phyloP scores from a whole-genome alignment of 1,140 invertebrate genomes.

The Anthonomus grandis region DNA sequence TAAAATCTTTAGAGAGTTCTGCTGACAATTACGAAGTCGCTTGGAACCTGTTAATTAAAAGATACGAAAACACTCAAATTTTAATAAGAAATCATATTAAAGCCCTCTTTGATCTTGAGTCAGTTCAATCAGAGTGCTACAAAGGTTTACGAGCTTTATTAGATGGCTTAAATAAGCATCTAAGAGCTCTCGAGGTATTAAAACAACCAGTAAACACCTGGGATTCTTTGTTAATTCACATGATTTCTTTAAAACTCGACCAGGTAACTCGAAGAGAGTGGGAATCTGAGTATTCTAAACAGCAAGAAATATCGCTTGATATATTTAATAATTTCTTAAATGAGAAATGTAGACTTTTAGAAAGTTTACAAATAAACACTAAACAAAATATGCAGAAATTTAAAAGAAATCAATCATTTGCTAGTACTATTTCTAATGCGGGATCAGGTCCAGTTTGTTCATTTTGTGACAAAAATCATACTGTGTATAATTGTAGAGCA shows the following conservation, averaged over 20 bases:
- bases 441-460: no score
- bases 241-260: constrained; percentile 31
- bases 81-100: constrained; percentile 29
- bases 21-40: constrained; percentile 41
- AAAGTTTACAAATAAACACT: no score
- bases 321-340: no score
- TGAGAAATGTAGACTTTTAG: no score
- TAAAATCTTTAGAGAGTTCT: constrained; percentile 36
- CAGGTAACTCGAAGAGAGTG: constrained; percentile 25
- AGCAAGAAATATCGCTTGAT: no score
- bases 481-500: no score
- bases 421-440: no score
- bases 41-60: constrained; percentile 38
- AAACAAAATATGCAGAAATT: no score
- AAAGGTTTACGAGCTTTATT: constrained; percentile 3
- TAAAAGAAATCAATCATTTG: no score
- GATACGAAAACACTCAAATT: constrained; percentile 39
- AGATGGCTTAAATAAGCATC: constrained; percentile 21
- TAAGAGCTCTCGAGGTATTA: constrained; percentile 16
- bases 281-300: no score
- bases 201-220: constrained; percentile 17
- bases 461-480: no score
- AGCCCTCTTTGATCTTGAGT: constrained; percentile 15
- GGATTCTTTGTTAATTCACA: constrained; percentile 26
- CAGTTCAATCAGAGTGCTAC: constrained; percentile 19